Evolutionary conservation across 2,113 vertebrate species (phyloP).

Genomic region (Colinus virginianus): DNA sequence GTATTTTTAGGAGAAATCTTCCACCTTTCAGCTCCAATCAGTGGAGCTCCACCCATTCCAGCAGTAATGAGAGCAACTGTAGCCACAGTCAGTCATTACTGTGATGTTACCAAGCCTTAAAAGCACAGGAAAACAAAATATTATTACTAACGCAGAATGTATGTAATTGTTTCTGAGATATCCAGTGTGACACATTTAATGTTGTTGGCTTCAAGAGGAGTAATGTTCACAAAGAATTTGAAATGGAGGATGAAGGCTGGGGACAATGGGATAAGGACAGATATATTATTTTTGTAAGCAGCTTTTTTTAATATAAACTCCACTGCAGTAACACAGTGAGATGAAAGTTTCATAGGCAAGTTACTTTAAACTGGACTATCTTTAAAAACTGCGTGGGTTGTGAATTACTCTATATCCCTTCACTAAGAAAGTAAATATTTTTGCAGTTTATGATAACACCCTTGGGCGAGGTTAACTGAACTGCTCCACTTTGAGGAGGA

Average conservation of each 20-base stretch:
- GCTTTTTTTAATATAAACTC: neutral
- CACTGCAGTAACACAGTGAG: neutral
- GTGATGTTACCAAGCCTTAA: neutral
- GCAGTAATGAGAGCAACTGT: slow-evolving; percentile 5
- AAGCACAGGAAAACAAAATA: neutral
- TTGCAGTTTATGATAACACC: neutral
- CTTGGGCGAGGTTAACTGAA: neutral
- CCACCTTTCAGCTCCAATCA: slow-evolving; percentile 35
- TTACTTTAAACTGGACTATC: neutral
- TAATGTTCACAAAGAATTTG: neutral
- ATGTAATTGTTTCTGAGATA: neutral
- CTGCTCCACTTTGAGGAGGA: neutral
- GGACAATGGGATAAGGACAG: neutral
- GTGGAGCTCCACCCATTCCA: slow-evolving; percentile 15
- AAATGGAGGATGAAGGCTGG: neutral
- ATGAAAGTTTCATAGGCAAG: neutral
- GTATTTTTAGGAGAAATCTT: slow-evolving; percentile 36
- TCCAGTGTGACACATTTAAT: neutral
- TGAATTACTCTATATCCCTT: neutral
- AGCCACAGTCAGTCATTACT: neutral
- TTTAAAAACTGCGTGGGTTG: neutral
- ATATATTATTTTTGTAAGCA: neutral
- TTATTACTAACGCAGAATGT: neutral
- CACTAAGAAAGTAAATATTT: neutral
- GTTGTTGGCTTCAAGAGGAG: neutral